phyloP scores from a whole-genome alignment of 2,888 invertebrate genomes.

The Gerris lacustris region DNA sequence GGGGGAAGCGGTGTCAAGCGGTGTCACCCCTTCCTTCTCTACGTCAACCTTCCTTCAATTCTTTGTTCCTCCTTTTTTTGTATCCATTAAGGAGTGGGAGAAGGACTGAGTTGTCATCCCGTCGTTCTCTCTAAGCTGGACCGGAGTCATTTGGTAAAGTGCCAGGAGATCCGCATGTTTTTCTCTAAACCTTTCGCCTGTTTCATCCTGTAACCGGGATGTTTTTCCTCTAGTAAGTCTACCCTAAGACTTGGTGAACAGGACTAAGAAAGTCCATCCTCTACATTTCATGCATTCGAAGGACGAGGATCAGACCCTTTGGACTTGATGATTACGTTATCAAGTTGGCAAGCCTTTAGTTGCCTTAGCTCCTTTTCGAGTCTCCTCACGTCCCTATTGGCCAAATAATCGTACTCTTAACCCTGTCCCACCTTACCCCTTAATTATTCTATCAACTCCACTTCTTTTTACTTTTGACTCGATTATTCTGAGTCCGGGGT shows the following conservation, averaged over 20 bases:
- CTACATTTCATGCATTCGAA: too few species aligned
- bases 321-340: constrained; percentile 1
- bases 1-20: not conserved
- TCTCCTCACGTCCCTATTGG: not conserved
- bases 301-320: too few species aligned
- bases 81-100: not conserved
- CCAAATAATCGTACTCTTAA: not conserved
- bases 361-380: not conserved
- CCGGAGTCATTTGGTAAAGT: constrained; percentile 3
- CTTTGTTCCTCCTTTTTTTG: not conserved
- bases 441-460: too few species aligned
- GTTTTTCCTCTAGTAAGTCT: too few species aligned
- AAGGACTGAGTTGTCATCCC: not conserved
- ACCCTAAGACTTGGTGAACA: too few species aligned
- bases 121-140: not conserved
- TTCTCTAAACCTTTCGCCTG: too few species aligned
- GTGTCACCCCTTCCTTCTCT: not conserved
- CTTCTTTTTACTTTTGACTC: too few species aligned
- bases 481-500: too few species aligned
- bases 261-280: too few species aligned
- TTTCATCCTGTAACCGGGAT: too few species aligned
- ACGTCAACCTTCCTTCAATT: not conserved
- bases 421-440: too few species aligned
- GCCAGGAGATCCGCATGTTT: not conserved
- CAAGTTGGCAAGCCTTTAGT: not conserved